Conservation (phyloP, 1,140 invertebrate genomes). For the Drosophila nasuta region DNA sequence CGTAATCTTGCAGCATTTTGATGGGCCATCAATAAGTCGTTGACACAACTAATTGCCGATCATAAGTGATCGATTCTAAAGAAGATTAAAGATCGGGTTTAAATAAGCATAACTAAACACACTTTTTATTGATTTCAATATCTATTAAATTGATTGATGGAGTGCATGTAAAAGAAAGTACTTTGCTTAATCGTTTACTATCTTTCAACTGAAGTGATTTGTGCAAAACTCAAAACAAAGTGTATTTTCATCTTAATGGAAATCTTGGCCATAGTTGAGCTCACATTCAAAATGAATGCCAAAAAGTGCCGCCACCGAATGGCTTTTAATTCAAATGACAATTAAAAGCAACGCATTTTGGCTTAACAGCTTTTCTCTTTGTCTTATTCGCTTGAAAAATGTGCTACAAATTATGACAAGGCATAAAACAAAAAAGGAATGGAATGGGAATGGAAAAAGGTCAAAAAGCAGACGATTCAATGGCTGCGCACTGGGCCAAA, state of each 20-base stretch:
- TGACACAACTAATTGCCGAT: not conserved
- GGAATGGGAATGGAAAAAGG: constrained; percentile 12
- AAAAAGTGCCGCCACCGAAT: constrained; percentile 56
- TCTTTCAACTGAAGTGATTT: not conserved
- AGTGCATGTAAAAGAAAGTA: no score
- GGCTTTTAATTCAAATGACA: constrained; percentile 78
- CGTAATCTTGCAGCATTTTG: no score
- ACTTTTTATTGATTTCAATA: no score
- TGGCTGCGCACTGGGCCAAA: constrained; percentile 55
- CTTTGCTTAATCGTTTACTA: not conserved
- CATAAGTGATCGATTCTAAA: not conserved
- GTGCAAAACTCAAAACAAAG: not conserved
- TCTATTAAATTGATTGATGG: no score
- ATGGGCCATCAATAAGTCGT: not conserved
- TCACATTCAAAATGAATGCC: constrained; percentile 4
- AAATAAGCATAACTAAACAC: not conserved
- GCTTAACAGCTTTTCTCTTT: constrained; percentile 48
- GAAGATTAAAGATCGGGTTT: not conserved
- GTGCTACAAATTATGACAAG: constrained; percentile 75
- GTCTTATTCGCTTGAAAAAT: constrained; percentile 39
- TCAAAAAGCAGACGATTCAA: constrained; percentile 19
- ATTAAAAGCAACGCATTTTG: constrained; percentile 63
- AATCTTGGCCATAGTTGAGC: not conserved
- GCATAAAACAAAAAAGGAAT: constrained; percentile 41
- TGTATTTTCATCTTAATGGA: not conserved